Evolutionary conservation across 2,113 vertebrate species (phyloP).

Genomic region (Chaenogobius annularis): DNA sequence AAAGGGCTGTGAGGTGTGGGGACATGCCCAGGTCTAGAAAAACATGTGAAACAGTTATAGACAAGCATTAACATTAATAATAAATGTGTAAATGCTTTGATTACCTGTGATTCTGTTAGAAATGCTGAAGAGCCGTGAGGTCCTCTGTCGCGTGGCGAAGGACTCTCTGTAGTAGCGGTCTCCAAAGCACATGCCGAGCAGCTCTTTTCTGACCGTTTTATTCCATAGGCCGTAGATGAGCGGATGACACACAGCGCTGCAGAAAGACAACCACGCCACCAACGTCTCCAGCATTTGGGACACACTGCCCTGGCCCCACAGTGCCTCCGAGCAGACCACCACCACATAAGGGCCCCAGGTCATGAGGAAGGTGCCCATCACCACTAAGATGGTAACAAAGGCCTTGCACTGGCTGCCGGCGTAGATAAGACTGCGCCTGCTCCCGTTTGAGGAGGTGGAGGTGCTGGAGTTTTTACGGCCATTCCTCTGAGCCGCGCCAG

Average conservation of each 20-base stretch:
- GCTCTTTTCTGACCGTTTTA: conserved; percentile 96
- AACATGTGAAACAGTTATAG: conserved; percentile 1
- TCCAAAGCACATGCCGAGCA: conserved; percentile 95
- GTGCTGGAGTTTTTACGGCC: conserved; percentile 95
- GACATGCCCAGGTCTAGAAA: conserved; percentile 92
- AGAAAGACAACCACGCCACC: conserved; percentile 93
- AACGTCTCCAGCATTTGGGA: conserved; percentile 89
- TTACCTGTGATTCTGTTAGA: conserved; percentile 96
- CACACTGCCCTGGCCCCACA: conserved; percentile 89
- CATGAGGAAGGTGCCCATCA: conserved; percentile 89
- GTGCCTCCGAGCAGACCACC: conserved; percentile 89
- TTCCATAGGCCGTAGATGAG: conserved; percentile 98
- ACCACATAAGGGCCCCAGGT: conserved; percentile 96
- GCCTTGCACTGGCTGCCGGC: conserved; percentile 98
- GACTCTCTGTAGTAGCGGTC: conserved; percentile 93
- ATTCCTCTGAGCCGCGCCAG: conserved; percentile 65
- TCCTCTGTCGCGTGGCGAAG: conserved; percentile 88
- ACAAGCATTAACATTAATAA: neutral
- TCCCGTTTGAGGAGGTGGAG: conserved; percentile 90
- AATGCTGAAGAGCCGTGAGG: conserved; percentile 92
- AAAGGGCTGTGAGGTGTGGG: conserved; percentile 95
- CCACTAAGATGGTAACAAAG: conserved; percentile 92
- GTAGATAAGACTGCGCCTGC: conserved; percentile 88
- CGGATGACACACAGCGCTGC: conserved; percentile 92
- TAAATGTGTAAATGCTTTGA: conserved; percentile 17